Evolutionary conservation across 1,140 invertebrate species (phyloP).

Genomic region (Macrosteles quadrilineatus): DNA sequence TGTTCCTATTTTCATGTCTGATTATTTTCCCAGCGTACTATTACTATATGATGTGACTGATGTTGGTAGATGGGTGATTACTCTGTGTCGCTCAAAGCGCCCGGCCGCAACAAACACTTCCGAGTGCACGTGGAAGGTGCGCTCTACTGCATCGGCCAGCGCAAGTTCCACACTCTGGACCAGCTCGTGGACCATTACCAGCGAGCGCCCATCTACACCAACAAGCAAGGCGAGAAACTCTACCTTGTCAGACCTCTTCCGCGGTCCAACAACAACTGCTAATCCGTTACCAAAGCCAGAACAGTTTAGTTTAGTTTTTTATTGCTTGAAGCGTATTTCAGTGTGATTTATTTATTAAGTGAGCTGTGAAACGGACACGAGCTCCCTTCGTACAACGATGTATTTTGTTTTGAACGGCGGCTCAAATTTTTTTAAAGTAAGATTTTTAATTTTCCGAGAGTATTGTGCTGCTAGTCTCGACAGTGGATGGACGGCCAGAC

Average conservation of each 20-base stretch:
- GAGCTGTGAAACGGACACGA: not conserved
- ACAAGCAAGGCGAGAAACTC: conserved; percentile 91
- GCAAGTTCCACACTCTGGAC: conserved; percentile 94
- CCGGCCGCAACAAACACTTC: conserved; percentile 98
- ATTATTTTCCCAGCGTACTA: too few relatives aligned
- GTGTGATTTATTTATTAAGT: conserved; percentile 14
- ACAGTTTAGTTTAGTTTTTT: conserved; percentile 14
- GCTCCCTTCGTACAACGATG: conserved; percentile 13
- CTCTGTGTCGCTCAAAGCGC: conserved; percentile 97
- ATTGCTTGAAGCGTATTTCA: not conserved
- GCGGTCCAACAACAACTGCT: conserved; percentile 28
- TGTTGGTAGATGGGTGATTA: conserved; percentile 90
- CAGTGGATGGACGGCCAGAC: conserved; percentile 4
- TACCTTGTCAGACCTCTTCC: conserved; percentile 87
- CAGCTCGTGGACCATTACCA: conserved; percentile 98
- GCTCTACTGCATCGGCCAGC: conserved; percentile 95
- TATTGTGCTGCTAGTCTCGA: not conserved
- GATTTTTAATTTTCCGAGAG: conserved; percentile 8
- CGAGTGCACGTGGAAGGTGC: conserved; percentile 94
- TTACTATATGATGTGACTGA: too few relatives aligned
- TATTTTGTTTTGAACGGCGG: not conserved
- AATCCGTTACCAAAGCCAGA: conserved; percentile 19
- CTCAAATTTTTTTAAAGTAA: not conserved
- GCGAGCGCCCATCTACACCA: conserved; percentile 97
- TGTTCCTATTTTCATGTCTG: too few relatives aligned